Conservation (phyloP, 1,140 invertebrate genomes). For the Micrasema minimum region DNA sequence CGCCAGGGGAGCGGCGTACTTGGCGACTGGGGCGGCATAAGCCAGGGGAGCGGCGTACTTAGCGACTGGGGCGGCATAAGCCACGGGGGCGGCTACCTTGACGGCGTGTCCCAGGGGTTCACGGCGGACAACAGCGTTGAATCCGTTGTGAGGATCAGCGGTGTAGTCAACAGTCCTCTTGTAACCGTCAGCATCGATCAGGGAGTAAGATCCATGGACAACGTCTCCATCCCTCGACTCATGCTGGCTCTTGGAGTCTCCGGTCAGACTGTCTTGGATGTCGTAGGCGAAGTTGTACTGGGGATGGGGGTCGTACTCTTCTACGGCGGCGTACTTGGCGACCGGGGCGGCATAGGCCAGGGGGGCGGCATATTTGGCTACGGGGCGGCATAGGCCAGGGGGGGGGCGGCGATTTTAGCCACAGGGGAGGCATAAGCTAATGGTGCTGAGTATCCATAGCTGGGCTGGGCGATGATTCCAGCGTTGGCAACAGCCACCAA, state of each 20-base stretch:
- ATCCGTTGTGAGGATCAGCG: slow-evolving; percentile 67
- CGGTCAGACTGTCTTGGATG: slow-evolving; percentile 69
- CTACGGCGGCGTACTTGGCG: slow-evolving; percentile 62
- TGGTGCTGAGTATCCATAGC: slow-evolving; percentile 37
- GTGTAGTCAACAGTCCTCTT: slow-evolving; percentile 70
- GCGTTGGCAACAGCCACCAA: slow-evolving; percentile 40
- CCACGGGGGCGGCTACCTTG: slow-evolving; percentile 54
- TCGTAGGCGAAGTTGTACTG: slow-evolving; percentile 70
- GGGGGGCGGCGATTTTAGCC: slow-evolving; percentile 49
- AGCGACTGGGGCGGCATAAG: slow-evolving; percentile 50
- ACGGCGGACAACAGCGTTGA: slow-evolving; percentile 63
- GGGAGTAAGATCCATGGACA: slow-evolving; percentile 68
- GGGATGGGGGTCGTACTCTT: slow-evolving; percentile 67
- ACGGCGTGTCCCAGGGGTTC: slow-evolving; percentile 59
- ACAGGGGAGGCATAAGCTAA: slow-evolving; percentile 52
- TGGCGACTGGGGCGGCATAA: slow-evolving; percentile 45
- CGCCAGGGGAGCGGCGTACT: slow-evolving; percentile 38
- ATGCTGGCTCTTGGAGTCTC: slow-evolving; percentile 71
- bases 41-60: slow-evolving; percentile 50
- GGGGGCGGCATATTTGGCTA: slow-evolving; percentile 50
- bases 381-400: slow-evolving; percentile 51
- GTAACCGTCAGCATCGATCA: slow-evolving; percentile 69
- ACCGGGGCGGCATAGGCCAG: slow-evolving; percentile 53
- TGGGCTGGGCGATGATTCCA: slow-evolving; percentile 40
- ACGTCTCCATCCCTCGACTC: slow-evolving; percentile 69